These are phyloP conservation scores for Plecotus auritus DNA, from an alignment of 2,113 vertebrate species.

Conservation along the genomic window DNA sequence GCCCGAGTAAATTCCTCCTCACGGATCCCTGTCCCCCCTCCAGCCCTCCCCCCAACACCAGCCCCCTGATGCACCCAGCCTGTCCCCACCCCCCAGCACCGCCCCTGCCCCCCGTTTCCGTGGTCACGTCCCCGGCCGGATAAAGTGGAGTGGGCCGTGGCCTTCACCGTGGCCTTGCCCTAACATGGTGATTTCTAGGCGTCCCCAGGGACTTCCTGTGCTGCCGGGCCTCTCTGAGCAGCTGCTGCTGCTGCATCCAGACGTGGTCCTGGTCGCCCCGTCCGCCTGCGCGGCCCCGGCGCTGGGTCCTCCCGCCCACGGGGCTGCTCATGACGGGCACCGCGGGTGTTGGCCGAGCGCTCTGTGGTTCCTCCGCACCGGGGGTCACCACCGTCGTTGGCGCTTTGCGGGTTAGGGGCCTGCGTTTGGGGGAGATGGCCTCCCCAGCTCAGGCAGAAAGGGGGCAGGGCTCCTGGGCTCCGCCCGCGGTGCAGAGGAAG, in stretches of 20 bases:
- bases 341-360: background rate
- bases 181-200: background rate
- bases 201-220: too few relatives aligned
- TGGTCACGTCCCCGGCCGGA: background rate
- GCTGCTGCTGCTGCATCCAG: background rate
- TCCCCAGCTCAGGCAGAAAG: background rate
- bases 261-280: background rate
- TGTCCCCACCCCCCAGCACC: background rate
- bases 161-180: fast-evolving
- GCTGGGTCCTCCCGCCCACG: fast-evolving
- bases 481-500: background rate
- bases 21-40: background rate
- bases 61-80: background rate
- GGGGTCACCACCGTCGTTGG: fast-evolving
- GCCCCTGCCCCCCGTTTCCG: fast-evolving
- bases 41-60: fast-evolving
- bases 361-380: fast-evolving
- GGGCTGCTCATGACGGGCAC: background rate
- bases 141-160: too few relatives aligned
- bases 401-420: background rate
- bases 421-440: background rate
- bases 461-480: background rate
- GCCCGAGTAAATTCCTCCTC: background rate
- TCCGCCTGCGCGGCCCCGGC: too few relatives aligned
- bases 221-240: fast-evolving